Conservation (phyloP, 1,140 invertebrate genomes). For the Neuroterus valhalla region DNA sequence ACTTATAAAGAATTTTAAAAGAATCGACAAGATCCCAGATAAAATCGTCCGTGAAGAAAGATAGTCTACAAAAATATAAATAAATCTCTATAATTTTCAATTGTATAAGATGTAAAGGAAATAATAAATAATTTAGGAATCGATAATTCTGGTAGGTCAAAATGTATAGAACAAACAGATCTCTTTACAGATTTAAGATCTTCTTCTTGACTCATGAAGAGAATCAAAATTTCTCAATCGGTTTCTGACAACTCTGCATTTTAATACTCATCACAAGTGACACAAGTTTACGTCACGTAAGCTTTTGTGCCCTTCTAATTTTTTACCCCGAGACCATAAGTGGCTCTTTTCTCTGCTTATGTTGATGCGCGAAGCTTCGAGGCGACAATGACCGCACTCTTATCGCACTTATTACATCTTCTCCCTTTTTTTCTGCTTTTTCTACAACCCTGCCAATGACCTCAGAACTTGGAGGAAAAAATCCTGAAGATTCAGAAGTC, state of each 20-base stretch:
- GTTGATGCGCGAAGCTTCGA: conserved; percentile 21
- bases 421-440: conserved; percentile 26
- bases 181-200: too few species aligned
- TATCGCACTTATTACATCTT: conserved; percentile 31
- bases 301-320: conserved; percentile 7
- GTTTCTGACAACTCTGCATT: too few species aligned
- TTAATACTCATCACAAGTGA: neutral
- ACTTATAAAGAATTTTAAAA: neutral
- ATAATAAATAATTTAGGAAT: too few species aligned
- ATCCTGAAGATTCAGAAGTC: conserved; percentile 5
- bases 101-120: too few species aligned
- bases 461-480: conserved; percentile 2
- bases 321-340: neutral
- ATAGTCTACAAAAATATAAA: neutral
- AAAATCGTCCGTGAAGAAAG: too few species aligned
- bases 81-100: too few species aligned
- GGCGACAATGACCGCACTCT: conserved; percentile 27
- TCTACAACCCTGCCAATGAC: conserved; percentile 8
- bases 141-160: too few species aligned
- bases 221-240: too few species aligned
- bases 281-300: neutral
- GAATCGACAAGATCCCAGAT: neutral
- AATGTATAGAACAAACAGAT: too few species aligned
- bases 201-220: too few species aligned
- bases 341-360: conserved; percentile 5